Base-by-base conservation (phyloP, 1,140 invertebrate genomes). In the Heliconius melpomene region DNA sequence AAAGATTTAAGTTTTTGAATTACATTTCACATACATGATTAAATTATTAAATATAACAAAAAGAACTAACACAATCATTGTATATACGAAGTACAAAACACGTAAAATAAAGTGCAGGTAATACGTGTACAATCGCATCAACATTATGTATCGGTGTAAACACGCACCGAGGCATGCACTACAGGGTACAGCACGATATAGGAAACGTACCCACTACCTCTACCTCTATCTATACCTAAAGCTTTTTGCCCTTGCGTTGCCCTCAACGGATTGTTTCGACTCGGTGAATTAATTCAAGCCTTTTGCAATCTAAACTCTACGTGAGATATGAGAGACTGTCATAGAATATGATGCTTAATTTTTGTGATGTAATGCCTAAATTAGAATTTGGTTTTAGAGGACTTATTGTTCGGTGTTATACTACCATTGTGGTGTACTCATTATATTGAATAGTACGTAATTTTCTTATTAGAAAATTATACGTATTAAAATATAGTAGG, bases 251-350 rank as follows among this genome's bases (percentile, higher is more conserved):
- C 84, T 87, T 88, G 82, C 82, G 74, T 84, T 81, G 84, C 85
- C 86, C 87, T 84, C 80, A 74, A 79, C 83, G 82, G 83, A 82
- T 85, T 85, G 80, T 85, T 85, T 83, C 78, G 77, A 82, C 82
- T 83, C 78, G 79, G 77, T 79, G 84, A 86, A 86, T 86, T 85
- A 82, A 86, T 87, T 84, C 81, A 83, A 85, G 82, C 84, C 82
- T 79, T 83, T 83, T 84, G 85, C 87, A 84, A 88, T 85, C 83
- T 84, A 84, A 84, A 79, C 84, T 86, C 84, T 86, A 85, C 83
- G 87, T 87, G 84, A 84, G 83, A 88, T 88, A 87, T 88, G 84
- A 82, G 85, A 86, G 82, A 75, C 80, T 73, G 16, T 54, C 84
- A 87, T 73, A 85, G 85, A 86, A 29, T 83, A 81, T 20, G 0